Base-by-base conservation (phyloP, 2,888 invertebrate species). In the Zygothrica quintamaculata region DNA sequence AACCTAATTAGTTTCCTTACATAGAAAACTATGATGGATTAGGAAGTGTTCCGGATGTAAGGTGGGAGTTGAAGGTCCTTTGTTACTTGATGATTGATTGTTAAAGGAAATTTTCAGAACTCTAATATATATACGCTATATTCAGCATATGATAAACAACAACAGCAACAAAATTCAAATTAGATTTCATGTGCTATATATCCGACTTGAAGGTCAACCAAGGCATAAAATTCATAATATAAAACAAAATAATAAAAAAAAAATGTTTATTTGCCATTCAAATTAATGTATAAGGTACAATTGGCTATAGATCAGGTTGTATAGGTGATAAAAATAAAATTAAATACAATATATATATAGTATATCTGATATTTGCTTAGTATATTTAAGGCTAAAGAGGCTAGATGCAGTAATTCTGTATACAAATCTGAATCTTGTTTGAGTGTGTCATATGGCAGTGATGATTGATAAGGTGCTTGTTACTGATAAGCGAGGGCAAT, bases 221-320 rank as follows among this genome's bases (percentile, higher is more conserved):
- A 31, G 51, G 66, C 80, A 84, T 70, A 64, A 68, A 79, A 65
- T 53, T 59, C 51, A 61, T 47, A 44, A 39, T 33, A 52, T 34
- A 31, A 55, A 9, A 40, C 55, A 61, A 55, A 43, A 16, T 16
- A 29, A 22, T 3, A 36, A 65, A 56, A 44, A 56, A 44, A 47
- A 11, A 37, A 52, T 68, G n/a, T 75, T 82, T 64, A 73, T 78
- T 82, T 78, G 84, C 55, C 59, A 73, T 75, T n/a, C 64, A 65
- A 70, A 60, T 48, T 55, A 72, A 77, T 3, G 18, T 22, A 55
- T 52, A 40, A 36, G 37, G 48, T 37, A 50, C 25, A 48, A 48
- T 74, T 52, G 50, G 56, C 22, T 39, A 36, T 52, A 66, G 16
- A 47, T 37, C 29, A 8, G 9, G 39, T 48, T 52, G 26, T 65